phyloP scores from a whole-genome alignment of 2,888 invertebrate species.

The Harpalus rufipes region DNA sequence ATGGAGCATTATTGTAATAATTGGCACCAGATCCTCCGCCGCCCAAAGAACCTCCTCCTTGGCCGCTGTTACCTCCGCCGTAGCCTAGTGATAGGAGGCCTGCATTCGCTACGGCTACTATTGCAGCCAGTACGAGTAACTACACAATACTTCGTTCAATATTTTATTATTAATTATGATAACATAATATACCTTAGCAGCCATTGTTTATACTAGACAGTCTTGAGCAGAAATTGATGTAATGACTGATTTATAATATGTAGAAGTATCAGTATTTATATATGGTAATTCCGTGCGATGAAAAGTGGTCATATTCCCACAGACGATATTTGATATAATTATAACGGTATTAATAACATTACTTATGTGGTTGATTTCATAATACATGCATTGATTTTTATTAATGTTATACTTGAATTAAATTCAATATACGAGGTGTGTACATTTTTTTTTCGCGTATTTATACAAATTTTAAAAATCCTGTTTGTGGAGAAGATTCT shows the following conservation, averaged over 20 bases:
- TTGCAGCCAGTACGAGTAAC: conserved; percentile 42
- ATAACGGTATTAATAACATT: conserved; percentile 54
- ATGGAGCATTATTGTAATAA: conserved; percentile 55
- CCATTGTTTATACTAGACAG: background rate
- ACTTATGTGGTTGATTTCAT: conserved; percentile 58
- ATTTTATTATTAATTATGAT: conserved; percentile 1
- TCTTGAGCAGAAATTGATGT: background rate
- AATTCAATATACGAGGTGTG: background rate
- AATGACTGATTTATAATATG: conserved; percentile 19
- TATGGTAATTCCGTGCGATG: conserved; percentile 22
- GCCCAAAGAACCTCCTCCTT: conserved; percentile 39
- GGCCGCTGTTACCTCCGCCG: background rate
- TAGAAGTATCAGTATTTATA: conserved; percentile 21
- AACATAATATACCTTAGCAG: conserved; percentile 22
- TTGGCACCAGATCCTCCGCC: conserved; percentile 32
- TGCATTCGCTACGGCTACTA: conserved; percentile 50
- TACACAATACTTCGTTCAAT: background rate
- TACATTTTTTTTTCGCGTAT: too few species aligned
- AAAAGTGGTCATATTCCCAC: conserved; percentile 54
- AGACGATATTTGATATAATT: conserved; percentile 48
- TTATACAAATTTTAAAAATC: too few species aligned
- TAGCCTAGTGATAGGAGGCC: conserved; percentile 54
- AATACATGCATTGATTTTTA: conserved; percentile 30
- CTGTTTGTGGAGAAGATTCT: too few species aligned
- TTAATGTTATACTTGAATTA: background rate